Base-by-base conservation (phyloP, 2,113 vertebrate genomes). In the Penelope pileata region DNA sequence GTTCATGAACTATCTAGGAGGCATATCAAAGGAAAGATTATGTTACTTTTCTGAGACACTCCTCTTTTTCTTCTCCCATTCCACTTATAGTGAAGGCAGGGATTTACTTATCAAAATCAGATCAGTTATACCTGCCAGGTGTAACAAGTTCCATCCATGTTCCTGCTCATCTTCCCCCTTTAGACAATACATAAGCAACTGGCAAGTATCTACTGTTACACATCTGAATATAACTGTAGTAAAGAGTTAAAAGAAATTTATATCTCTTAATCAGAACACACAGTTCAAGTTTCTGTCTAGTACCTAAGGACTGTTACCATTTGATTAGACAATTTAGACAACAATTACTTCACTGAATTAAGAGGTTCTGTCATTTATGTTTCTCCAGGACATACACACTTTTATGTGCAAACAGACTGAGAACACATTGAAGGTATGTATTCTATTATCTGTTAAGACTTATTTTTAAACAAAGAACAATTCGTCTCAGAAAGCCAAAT, bases 261-360 rank as follows among this genome's bases (percentile, higher is more conserved):
- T 79, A 1, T 5, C 72, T 89, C 67, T 72, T 82, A 82, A 53
- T 66, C 32, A 68, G 50, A 68, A 45, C 18, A 69, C 0, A 0
- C 50, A 76, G 3, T 26, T 43, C 12, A 64, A 21, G 8, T 62
- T 79, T 79, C 47, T 34, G 6, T 67, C 40, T 30, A 36, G 22
- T 27, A 88, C 16, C 27, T 48, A 27, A 53, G 34, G 56, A 85
- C 32, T 1, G 1, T 64, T 75, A n/a, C 10, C 18, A 17, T 59
- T 34, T 9, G 16, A 58, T 63, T 29, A 75, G 9, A 54, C 6
- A 60, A 64, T 51, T 80, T 34, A 48, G 42, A 73, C 8, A 79
- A 50, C 76, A 53, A 91, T 89, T 95, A 83, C 48, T 92, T 82
- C 32, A 50, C 70, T 66, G 62, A 87, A 86, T 56, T 32, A 58